Conservation (phyloP, 2,888 invertebrate species). For the Macroteleia sp. region DNA sequence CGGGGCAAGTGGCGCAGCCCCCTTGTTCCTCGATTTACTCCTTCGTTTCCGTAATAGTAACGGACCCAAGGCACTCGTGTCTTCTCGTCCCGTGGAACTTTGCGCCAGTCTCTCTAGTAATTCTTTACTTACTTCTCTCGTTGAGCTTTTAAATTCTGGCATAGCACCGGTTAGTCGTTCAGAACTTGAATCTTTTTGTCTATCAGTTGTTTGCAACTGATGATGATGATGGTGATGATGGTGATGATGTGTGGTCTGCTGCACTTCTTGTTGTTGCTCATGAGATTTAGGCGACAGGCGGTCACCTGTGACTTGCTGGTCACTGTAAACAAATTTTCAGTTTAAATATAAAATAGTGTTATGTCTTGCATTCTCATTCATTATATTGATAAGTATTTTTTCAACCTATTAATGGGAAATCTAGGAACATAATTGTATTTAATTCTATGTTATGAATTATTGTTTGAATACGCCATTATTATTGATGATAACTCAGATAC, state of each 20-base stretch:
- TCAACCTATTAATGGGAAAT: no score
- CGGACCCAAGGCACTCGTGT: slow-evolving; percentile 76
- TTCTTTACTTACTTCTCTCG: slow-evolving; percentile 78
- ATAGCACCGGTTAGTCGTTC: slow-evolving; percentile 46
- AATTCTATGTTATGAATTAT: no score
- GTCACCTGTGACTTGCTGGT: slow-evolving; percentile 38
- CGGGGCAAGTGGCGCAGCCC: slow-evolving; percentile 84
- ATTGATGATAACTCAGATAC: no score
- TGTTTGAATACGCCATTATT: no score
- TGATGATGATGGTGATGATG: slow-evolving; percentile 64
- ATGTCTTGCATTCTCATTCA: no score
- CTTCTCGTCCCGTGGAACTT: slow-evolving; percentile 73
- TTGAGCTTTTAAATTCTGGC: slow-evolving; percentile 58
- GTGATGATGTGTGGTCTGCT: slow-evolving; percentile 59
- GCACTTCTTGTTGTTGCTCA: slow-evolving; percentile 43
- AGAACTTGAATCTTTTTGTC: slow-evolving; percentile 43
- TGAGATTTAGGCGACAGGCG: slow-evolving; percentile 39
- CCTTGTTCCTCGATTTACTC: slow-evolving; percentile 86
- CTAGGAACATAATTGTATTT: no score
- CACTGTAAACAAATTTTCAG: no score
- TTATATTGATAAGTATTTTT: no score
- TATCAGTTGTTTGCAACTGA: slow-evolving; percentile 49
- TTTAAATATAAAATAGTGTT: no score
- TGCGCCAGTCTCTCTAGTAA: slow-evolving; percentile 79
- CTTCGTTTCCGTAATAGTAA: slow-evolving; percentile 85